Percentiles rank a stretch among this genome's conserved stretches.
phyloP scores from a whole-genome alignment of 2,113 vertebrate genomes.

The Fulica atra region DNA sequence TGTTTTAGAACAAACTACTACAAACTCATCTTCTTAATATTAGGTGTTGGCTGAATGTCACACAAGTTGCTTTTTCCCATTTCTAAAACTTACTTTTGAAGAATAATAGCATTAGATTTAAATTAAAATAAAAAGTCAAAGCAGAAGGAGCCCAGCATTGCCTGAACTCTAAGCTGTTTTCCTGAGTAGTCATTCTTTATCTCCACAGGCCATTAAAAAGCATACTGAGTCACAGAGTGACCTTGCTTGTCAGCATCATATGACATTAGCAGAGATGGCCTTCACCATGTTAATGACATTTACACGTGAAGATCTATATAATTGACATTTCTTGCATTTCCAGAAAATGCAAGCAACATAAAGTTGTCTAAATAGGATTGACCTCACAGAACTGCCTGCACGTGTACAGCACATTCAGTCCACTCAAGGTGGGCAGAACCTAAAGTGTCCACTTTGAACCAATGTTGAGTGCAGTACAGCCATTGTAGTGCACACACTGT shows the following conservation, averaged over 20 bases:
- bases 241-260: background rate
- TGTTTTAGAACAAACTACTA: background rate
- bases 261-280: background rate
- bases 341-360: background rate
- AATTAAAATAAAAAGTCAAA: background rate
- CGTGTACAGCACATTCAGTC: rapidly evolving
- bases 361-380: background rate
- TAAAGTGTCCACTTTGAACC: rapidly evolving
- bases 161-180: background rate
- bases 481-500: rapidly evolving
- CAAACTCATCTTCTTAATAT: background rate
- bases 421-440: background rate
- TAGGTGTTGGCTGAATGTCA: background rate
- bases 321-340: background rate
- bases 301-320: background rate
- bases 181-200: background rate
- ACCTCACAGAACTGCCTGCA: background rate
- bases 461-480: background rate
- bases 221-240: background rate
- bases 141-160: background rate
- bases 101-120: background rate
- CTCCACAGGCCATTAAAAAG: background rate
- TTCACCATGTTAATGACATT: background rate
- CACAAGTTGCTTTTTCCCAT: background rate
- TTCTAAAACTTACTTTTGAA: background rate